phyloP scores from a whole-genome alignment of 1,140 invertebrate genomes.

The Vanessa atalanta region DNA sequence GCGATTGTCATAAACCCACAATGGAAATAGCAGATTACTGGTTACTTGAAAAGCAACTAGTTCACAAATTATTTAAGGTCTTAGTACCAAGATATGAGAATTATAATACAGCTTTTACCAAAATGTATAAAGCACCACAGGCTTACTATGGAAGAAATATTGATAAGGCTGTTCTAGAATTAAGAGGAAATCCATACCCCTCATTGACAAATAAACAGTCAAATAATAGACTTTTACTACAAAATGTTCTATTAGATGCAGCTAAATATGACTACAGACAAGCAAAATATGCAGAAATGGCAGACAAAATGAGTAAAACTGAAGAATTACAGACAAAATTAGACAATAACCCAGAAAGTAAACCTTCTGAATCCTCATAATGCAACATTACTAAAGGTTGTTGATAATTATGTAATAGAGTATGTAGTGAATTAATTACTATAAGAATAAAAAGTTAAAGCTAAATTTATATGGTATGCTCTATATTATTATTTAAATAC shows the following conservation, averaged over 20 bases:
- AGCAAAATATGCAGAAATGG: constrained; percentile 76
- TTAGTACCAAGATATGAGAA: constrained; percentile 91
- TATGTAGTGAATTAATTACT: neutral
- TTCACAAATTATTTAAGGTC: constrained; percentile 97
- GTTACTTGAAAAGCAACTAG: constrained; percentile 92
- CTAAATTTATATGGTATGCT: neutral
- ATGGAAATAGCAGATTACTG: constrained; percentile 96
- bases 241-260: constrained; percentile 87
- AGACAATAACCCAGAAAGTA: constrained; percentile 1
- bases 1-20: constrained; percentile 90
- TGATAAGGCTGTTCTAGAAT: constrained; percentile 86
- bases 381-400: neutral
- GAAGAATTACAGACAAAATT: constrained; percentile 31
- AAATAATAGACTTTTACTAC: constrained; percentile 84
- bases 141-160: constrained; percentile 80
- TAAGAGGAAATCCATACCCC: constrained; percentile 88
- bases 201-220: constrained; percentile 79
- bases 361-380: constrained; percentile 11
- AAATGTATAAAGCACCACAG: constrained; percentile 85
- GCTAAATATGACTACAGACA: constrained; percentile 85
- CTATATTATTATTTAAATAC: neutral
- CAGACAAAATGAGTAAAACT: constrained; percentile 65
- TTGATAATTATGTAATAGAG: neutral
- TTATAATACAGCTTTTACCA: constrained; percentile 86
- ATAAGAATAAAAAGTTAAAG: neutral